Evolutionary conservation across 2,797 vertebrate genomes (phyloP), one percentile per base, ranked within the genome.

Genomic region (Valencia hispanica): DNA sequence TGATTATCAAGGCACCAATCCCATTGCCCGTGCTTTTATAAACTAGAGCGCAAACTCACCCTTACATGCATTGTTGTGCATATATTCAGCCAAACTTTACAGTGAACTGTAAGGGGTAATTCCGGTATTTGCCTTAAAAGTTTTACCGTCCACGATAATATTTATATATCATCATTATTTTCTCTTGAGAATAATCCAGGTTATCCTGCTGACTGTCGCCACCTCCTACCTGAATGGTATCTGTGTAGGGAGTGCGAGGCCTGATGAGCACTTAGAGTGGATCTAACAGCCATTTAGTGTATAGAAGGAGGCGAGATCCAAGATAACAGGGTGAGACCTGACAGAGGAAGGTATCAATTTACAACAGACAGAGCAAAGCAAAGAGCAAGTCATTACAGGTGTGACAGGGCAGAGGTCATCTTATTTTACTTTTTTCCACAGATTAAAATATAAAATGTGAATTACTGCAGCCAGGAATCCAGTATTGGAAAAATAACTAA

Each of bases 271-370:
- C 79, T 87, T 75, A 73, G 74, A 83, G 61, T 39, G 57, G 66
- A 84, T 87, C 93, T 94, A 93, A 90, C 87, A 87, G 84, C 85
- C 78, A 82, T 93, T 92, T 83, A 91, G 90, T 73, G 82, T 84
- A 79, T 53, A 82, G 88, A 85, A 79, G 85, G 80, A 87, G 79
- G 86, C 87, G 84, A 88, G 93, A 92, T 94, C 87, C 82, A 82
- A 89, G 93, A 92, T 92, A 95, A 92, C 83, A 92, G 81, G 85
- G 86, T 17, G 55, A 82, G 76, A 75, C 75, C n/a, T 83, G 86
- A 94, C 85, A 85, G 85, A 89, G 83, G 78, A 70, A 84, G 80
- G 89, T 81, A 90, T 93, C 90, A 89, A 91, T 93, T 93, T 93
- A 90, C 91, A 92, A 79, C 81, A 87, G 88, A 90, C 80, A 53